Percentiles rank a stretch among this genome's conserved stretches.
Evolutionary conservation across 2,888 invertebrate species (phyloP).

Genomic region (Encarsia formosa): DNA sequence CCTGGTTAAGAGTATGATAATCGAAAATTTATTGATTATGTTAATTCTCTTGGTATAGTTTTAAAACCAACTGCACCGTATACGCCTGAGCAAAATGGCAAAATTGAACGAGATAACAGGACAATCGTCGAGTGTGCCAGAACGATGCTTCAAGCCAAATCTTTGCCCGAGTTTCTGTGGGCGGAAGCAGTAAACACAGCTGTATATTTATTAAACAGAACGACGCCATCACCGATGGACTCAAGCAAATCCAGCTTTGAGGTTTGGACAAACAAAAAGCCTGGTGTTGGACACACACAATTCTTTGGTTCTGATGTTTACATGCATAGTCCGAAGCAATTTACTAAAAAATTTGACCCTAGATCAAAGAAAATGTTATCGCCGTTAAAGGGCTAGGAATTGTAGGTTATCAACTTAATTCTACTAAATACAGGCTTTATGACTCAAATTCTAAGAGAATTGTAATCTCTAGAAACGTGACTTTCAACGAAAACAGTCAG

Average conservation of each 20-base stretch:
- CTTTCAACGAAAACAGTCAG: neutral
- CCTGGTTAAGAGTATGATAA: constrained; percentile 26
- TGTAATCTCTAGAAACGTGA: neutral
- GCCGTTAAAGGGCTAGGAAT: too few relatives aligned
- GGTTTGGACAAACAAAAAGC: neutral
- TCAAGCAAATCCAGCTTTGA: neutral
- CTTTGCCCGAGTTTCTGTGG: constrained; percentile 23
- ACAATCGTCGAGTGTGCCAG: constrained; percentile 26
- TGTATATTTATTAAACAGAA: constrained; percentile 31
- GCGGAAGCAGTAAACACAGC: constrained; percentile 32
- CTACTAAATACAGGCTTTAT: neutral
- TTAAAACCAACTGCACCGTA: constrained; percentile 20
- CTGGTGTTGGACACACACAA: constrained; percentile 26
- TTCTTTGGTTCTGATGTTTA: constrained; percentile 30
- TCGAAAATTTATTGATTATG: constrained; percentile 6
- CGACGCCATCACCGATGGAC: neutral
- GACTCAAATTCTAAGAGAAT: neutral
- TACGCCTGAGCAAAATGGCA: constrained; percentile 28
- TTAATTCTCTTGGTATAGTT: constrained; percentile 14
- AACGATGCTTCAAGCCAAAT: constrained; percentile 26
- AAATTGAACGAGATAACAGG: constrained; percentile 23
- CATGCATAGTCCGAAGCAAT: constrained; percentile 26
- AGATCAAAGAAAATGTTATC: constrained; percentile 21
- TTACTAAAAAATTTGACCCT: constrained; percentile 29
- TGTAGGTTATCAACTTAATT: constrained; percentile 12